phyloP scores from a whole-genome alignment of 2,888 invertebrate genomes.

The Caenorhabditis zanzibari region DNA sequence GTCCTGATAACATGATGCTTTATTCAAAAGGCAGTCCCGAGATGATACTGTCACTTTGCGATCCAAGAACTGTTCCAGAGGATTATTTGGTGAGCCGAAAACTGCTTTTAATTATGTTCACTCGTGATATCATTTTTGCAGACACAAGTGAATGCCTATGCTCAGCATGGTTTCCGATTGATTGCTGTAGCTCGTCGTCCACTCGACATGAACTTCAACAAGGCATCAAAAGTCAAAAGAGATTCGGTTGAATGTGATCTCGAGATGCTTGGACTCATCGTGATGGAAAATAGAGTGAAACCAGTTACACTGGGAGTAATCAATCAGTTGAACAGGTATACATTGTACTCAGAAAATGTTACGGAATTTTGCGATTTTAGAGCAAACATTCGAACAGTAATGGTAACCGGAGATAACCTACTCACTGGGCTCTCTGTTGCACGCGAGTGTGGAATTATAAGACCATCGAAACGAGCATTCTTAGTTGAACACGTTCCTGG shows the following conservation, averaged over 20 bases:
- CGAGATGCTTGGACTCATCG: conserved; percentile 91
- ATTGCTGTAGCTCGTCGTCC: conserved; percentile 85
- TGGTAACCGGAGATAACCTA: conserved; percentile 97
- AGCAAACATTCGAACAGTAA: conserved; percentile 89
- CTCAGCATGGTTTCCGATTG: conserved; percentile 84
- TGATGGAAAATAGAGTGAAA: conserved; percentile 93
- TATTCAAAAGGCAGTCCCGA: conserved; percentile 84
- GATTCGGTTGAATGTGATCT: conserved; percentile 84
- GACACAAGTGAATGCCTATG: conserved; percentile 84
- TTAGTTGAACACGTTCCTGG: conserved; percentile 68
- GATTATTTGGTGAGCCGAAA: conserved; percentile 83
- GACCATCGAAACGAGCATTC: conserved; percentile 78
- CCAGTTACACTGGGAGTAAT: conserved; percentile 85
- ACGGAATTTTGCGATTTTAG: conserved; percentile 80
- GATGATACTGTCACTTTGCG: conserved; percentile 85
- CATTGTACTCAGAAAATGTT: neutral
- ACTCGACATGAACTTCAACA: conserved; percentile 83
- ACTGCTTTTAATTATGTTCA: neutral
- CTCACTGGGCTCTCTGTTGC: conserved; percentile 95
- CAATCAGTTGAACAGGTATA: conserved; percentile 77
- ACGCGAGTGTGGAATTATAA: conserved; percentile 88
- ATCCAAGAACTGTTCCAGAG: conserved; percentile 85
- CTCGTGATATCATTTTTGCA: conserved; percentile 17
- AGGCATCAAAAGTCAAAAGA: conserved; percentile 78
- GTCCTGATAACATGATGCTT: conserved; percentile 84